phyloP scores from a whole-genome alignment of 2,797 vertebrate genomes.

The Tapera naevia region DNA sequence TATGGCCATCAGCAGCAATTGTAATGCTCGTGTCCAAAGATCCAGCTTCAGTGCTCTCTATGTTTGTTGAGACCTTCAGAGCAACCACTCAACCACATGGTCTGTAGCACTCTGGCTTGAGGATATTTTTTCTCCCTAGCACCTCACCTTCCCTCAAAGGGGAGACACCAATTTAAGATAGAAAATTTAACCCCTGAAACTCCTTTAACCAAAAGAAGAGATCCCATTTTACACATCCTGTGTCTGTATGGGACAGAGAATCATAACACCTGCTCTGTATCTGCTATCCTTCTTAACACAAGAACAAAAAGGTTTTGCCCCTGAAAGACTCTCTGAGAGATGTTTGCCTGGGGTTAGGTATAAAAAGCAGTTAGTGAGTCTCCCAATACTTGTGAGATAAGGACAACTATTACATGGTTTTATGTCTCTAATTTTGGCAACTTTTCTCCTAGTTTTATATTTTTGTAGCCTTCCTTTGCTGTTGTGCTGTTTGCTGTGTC shows the following conservation, averaged over 20 bases:
- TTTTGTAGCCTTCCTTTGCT: not conserved
- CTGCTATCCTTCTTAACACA: not conserved
- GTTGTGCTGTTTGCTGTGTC: not conserved
- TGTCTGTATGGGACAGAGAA: not conserved
- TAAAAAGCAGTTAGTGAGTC: not conserved
- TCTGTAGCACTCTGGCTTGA: not conserved
- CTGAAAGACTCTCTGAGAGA: not conserved
- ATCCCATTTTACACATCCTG: not conserved
- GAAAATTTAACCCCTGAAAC: not conserved
- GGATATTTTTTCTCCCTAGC: not conserved
- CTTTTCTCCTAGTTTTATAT: not conserved
- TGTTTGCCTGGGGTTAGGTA: not conserved
- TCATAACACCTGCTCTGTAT: not conserved
- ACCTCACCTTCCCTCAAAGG: not conserved
- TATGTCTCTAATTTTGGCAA: not conserved
- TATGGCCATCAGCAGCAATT: rapidly evolving
- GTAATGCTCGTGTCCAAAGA: not conserved
- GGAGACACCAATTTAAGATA: not conserved
- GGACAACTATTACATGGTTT: not conserved
- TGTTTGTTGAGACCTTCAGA: not conserved
- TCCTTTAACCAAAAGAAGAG: not conserved
- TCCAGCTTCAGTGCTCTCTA: not conserved
- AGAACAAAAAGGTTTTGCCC: not conserved
- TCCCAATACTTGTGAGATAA: not conserved
- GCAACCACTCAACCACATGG: not conserved